These are phyloP conservation scores for Apotomis capreana DNA, from an alignment of 2,888 invertebrate genomes.

Conservation along the genomic window DNA sequence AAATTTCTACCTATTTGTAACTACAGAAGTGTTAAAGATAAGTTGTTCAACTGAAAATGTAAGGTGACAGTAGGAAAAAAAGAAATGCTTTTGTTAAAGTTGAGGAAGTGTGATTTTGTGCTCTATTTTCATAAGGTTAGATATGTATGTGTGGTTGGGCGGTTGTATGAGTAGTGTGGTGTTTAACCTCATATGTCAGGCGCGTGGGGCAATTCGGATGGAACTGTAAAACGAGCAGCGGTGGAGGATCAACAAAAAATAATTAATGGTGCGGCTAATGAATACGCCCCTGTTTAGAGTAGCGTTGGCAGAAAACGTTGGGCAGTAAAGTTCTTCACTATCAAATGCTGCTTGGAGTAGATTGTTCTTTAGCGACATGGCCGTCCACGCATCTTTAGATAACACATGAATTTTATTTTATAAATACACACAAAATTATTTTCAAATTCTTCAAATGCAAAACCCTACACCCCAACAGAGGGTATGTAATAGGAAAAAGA, in stretches of 20 bases:
- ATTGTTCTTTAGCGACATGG: too few relatives aligned
- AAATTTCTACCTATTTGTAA: constrained; percentile 21
- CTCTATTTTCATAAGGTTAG: not conserved
- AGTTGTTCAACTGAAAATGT: constrained; percentile 3
- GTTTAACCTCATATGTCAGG: constrained; percentile 43
- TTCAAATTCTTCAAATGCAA: too few relatives aligned
- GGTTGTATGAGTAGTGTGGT: not conserved
- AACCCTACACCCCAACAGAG: too few relatives aligned
- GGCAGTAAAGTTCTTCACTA: not conserved
- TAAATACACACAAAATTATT: too few relatives aligned
- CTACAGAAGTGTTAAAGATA: not conserved
- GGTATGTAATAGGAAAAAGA: too few relatives aligned
- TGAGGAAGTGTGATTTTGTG: not conserved
- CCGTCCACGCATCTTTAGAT: too few relatives aligned
- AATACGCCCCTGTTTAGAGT: constrained; percentile 65
- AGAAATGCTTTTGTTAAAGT: not conserved
- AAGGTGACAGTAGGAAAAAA: not conserved
- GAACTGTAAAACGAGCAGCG: constrained; percentile 62
- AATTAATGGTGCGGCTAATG: constrained; percentile 78
- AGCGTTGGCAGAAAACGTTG: constrained; percentile 18
- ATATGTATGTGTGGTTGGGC: not conserved
- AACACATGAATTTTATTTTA: too few relatives aligned
- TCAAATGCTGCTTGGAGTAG: too few relatives aligned
- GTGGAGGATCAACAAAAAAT: constrained; percentile 74
- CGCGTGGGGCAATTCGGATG: constrained; percentile 63